Base-by-base conservation (phyloP, 2,797 vertebrate genomes). In the Megaceryle alcyon region DNA sequence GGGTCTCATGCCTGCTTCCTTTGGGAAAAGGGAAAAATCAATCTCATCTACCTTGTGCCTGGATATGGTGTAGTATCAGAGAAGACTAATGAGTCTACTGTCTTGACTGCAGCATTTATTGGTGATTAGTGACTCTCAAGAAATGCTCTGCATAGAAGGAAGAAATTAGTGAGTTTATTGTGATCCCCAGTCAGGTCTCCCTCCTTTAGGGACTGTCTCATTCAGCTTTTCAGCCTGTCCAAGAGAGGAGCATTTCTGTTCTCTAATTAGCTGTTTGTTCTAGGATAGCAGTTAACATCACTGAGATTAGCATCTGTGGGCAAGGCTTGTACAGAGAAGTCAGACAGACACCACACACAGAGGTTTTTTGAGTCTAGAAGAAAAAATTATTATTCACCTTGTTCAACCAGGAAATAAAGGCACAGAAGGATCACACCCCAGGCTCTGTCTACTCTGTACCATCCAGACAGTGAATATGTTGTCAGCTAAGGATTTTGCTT, bases 11-110 rank as follows among this genome's bases (percentile, higher is more conserved):
- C 18, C 54, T 46, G 35, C 33, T 29, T 80, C 87, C 87, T 75
- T 26, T 69, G 79, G 84, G 78, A 79, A 3, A 33, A n/a, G 46
- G 70, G 28, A 6, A 37, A 46, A 78, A 80, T 85, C 90, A 21
- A 54, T 94, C 75, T 41, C 57, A 11, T 76, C 81, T 35, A 3
- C 75, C 81, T 46, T 9, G 61, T 81, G 63, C 39, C 44, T 78
- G 57, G 9, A 3, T 81, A 43, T 43, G 87, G 18, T 73, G 54
- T 1, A 6, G 31, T 4, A 25, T 10, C 76, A 63, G 64, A 63
- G 80, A 65, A 96, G 86, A 95, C 31, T 73, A 21, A 93, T 64
- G 88, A 92, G 60, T 44, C 75, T 89, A 56, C 78, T 94, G 11
- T 39, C 61, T n/a, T 46, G 82, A 44, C 61, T 46, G 59, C 65